Conservation (phyloP, 2,797 vertebrate genomes). For the Syndactyla subalaris region DNA sequence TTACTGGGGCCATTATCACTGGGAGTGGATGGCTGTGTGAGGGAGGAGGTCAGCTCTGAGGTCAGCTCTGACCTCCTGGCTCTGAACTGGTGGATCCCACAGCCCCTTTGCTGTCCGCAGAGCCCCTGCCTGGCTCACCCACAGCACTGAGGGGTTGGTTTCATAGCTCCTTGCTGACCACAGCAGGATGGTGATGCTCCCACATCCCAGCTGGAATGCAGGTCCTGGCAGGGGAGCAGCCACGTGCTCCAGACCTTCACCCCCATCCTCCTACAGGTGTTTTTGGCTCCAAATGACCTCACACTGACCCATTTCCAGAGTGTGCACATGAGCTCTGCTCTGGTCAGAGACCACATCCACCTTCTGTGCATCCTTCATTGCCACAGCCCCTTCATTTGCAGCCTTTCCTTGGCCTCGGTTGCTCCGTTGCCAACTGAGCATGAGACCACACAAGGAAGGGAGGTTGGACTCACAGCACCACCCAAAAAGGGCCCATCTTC, state of each 20-base stretch:
- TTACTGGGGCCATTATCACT: neutral
- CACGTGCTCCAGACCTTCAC: neutral
- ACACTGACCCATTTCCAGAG: neutral
- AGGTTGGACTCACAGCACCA: neutral
- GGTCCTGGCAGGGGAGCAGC: neutral
- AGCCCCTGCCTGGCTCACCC: rapidly evolving
- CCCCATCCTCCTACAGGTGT: neutral
- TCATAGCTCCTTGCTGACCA: neutral
- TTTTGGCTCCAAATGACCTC: neutral
- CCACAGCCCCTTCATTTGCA: neutral
- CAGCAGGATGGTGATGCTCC: neutral
- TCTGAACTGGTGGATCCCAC: neutral
- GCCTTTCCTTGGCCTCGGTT: neutral
- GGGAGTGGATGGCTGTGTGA: neutral
- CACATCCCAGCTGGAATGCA: rapidly evolving
- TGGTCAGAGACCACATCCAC: neutral
- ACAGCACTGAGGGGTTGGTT: neutral
- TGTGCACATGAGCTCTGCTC: neutral
- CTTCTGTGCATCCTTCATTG: neutral
- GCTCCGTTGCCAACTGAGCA: rapidly evolving
- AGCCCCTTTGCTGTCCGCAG: neutral
- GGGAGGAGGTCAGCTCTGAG: neutral
- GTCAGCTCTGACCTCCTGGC: neutral
- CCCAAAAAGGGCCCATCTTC: neutral
- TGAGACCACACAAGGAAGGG: neutral